Conservation (phyloP, 2,888 invertebrate species). For the Diarsia brunnea region DNA sequence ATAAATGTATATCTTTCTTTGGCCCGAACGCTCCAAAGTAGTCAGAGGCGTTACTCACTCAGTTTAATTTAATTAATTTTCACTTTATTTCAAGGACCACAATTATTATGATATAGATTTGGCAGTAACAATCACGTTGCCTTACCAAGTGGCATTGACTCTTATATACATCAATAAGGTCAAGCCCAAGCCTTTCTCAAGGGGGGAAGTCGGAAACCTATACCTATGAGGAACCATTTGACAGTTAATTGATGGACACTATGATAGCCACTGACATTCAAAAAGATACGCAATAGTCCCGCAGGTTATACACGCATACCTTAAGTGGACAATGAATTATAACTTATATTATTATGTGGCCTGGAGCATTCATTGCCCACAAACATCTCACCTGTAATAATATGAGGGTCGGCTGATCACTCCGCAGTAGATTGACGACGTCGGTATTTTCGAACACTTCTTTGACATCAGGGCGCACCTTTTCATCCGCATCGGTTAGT, state of each 20-base stretch:
- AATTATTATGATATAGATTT: background rate
- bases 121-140: background rate
- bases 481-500: conserved; percentile 62
- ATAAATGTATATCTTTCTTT: background rate
- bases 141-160: background rate
- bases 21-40: background rate
- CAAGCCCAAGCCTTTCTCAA: background rate
- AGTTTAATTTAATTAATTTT: background rate
- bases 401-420: conserved; percentile 82
- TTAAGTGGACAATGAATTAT: too few relatives aligned
- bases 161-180: background rate
- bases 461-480: conserved; percentile 74
- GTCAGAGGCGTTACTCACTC: background rate
- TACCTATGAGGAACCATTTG: too few relatives aligned
- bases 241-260: too few relatives aligned
- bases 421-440: conserved; percentile 80
- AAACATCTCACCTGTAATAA: conserved; percentile 81
- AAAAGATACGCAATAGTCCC: too few relatives aligned
- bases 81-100: background rate
- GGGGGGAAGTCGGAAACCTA: background rate
- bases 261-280: too few relatives aligned
- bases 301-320: too few relatives aligned
- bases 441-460: conserved; percentile 81
- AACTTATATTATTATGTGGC: too few relatives aligned
- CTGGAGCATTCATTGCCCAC: background rate